Base-by-base conservation (phyloP, 2,113 vertebrate genomes). In the Haplochromis burtoni region DNA sequence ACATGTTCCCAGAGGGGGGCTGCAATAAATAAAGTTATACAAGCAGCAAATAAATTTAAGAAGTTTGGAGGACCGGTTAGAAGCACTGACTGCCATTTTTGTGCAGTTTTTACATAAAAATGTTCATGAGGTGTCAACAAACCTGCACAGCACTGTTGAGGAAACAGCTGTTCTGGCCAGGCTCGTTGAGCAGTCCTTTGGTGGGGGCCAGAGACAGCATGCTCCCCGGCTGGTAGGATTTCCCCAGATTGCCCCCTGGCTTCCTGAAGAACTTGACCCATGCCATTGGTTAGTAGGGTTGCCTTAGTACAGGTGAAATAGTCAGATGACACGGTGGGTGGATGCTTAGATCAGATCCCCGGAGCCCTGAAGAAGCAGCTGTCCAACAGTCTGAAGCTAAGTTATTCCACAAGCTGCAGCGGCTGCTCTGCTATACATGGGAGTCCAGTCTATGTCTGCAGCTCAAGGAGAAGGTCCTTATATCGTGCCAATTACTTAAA, bases 141-240 rank as follows among this genome's bases (percentile, higher is more conserved):
- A 99, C 99, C 98, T 99, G 99, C 84, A 99, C 97, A n/a, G 99
- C 99, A 83, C 98, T 99, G 92, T 99, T 99, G 82, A 99, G 98
- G 93, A 99, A 99, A 95, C 99, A 99, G 95, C 97, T 99, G 96
- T 99, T 99, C 92, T 99, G 98, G 82, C 98, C 99, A 0, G 98
- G 99, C 87, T 99, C 98, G 49, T 99, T 99, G 68, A 99, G 93
- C 12, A 99, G 96, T 92, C 99, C 99, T 94, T 99, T 98, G 89
- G 98, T 99, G 38, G 98, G 98, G 14, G 98, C 99, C 86, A 99
- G 92, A 7, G 99, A 99, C 33, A 99, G 93, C 96, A 99, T 97
- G 86, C 98, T 99, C 89, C 99, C 99, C 8, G 98, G 98, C 80
- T 98, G 98, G 93, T 99, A 99, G 12, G 96, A 97, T 93, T 97